Evolutionary conservation across 2,113 vertebrate species (phyloP), one percentile per base, ranked within the genome.

Genomic region (Xyliphius kryptos): DNA sequence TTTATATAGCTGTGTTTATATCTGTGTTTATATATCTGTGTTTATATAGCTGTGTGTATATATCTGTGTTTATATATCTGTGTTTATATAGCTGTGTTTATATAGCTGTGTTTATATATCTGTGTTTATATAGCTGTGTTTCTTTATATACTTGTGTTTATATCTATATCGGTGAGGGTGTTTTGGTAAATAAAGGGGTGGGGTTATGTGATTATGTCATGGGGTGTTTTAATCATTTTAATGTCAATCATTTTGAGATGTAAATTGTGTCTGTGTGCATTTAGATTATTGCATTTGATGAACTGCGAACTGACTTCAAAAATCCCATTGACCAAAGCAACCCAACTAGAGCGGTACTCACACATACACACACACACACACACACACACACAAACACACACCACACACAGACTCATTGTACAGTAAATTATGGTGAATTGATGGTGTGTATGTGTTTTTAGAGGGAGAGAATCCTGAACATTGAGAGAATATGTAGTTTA

Each of bases 321-420:
- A 99, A 90, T 80, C 96, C 96, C 32, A 92, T 99, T 58, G 96
- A 99, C 82, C 94, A 99, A 84, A 91, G 96, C 81, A 97, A 97
- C 82, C 95, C 96, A 1, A 91, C 88, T 68, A 91, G 95, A 20
- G 94, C 96, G 71, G 96, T 99, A 84, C 92, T 82, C 44, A n/a
- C 15, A 40, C 20, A 13, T 15, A n/a, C 12, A 19, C 11, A 19
- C 22, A 19, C 47, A n/a, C 19, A 14, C 36, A n/a, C 48, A 55
- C 36, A 59, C 41, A 56, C 7, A 62, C 38, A 50, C 51, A 53
- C 20, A 48, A 22, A 32, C n/a, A 43, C 22, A 53, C 58, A 53
- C 59, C 38, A 19, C 21, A 60, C 41, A 64, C 8, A 65, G 7
- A 47, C n/a, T n/a, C n/a, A n/a, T n/a, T n/a, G n/a, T n/a, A 16